Conservation (phyloP, 2,113 vertebrate genomes). For the Lanius ludovicianus region DNA sequence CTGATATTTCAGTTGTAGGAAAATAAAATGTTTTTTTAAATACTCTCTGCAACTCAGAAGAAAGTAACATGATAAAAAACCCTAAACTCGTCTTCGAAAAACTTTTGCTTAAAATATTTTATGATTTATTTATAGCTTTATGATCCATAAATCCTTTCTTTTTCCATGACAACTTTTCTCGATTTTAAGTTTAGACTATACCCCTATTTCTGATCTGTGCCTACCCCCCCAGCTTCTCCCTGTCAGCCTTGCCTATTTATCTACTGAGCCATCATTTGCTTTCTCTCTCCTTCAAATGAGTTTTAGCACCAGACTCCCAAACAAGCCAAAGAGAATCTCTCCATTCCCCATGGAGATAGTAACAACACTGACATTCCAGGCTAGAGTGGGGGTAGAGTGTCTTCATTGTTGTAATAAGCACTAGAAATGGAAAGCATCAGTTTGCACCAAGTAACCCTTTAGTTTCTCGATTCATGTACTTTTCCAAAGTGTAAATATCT, state of each 20-base stretch:
- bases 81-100: not conserved
- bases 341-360: not conserved
- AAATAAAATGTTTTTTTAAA: not conserved
- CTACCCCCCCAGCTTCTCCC: not conserved
- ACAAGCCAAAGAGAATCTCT: not conserved
- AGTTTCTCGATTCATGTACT: not conserved
- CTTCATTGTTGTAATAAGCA: not conserved
- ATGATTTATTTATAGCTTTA: not conserved
- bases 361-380: not conserved
- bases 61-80: not conserved
- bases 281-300: not conserved
- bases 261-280: not conserved
- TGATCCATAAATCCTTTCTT: not conserved
- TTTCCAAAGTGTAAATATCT: not conserved
- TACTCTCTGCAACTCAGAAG: not conserved
- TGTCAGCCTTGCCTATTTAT: not conserved
- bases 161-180: not conserved
- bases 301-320: not conserved
- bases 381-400: not conserved
- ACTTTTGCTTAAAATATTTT: not conserved
- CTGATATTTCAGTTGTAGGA: constrained; percentile 1
- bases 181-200: not conserved
- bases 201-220: not conserved
- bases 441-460: not conserved
- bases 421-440: not conserved